Evolutionary conservation across 2,888 invertebrate genomes (phyloP).

Genomic region (Coelogynopora nodosa): DNA sequence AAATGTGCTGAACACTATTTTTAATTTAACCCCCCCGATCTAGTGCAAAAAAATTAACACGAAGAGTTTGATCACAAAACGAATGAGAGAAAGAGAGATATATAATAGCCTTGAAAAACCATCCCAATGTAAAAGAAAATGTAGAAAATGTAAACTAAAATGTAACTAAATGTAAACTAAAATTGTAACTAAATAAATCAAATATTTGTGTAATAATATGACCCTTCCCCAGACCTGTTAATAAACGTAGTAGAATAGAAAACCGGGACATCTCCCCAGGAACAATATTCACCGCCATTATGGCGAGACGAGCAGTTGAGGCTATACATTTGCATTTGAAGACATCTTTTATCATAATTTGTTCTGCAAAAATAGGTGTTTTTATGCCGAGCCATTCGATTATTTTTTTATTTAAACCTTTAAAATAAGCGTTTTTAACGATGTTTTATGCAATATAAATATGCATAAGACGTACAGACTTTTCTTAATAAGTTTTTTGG

Average conservation of each 20-base stretch:
- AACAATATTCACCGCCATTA: neutral
- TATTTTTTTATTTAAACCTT: neutral
- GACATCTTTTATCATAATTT: neutral
- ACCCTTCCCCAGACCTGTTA: no score
- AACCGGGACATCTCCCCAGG: neutral
- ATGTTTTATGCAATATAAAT: neutral
- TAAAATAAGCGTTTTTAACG: neutral
- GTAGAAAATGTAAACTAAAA: slow-evolving; percentile 17
- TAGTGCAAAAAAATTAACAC: neutral
- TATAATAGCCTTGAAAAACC: no score
- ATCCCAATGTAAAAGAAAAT: neutral
- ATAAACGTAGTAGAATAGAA: neutral
- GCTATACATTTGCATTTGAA: neutral
- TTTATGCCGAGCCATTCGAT: neutral
- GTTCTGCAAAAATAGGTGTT: neutral
- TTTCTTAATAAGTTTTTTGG: neutral
- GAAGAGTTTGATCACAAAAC: no score
- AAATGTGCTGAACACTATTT: no score
- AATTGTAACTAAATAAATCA: no score
- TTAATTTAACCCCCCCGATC: no score
- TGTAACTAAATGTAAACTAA: no score
- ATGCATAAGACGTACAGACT: neutral
- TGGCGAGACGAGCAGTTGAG: neutral
- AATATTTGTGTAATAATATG: no score
- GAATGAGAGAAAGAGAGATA: no score